Base-by-base conservation (phyloP, 2,888 invertebrate species). In the Machimus atricapillus region DNA sequence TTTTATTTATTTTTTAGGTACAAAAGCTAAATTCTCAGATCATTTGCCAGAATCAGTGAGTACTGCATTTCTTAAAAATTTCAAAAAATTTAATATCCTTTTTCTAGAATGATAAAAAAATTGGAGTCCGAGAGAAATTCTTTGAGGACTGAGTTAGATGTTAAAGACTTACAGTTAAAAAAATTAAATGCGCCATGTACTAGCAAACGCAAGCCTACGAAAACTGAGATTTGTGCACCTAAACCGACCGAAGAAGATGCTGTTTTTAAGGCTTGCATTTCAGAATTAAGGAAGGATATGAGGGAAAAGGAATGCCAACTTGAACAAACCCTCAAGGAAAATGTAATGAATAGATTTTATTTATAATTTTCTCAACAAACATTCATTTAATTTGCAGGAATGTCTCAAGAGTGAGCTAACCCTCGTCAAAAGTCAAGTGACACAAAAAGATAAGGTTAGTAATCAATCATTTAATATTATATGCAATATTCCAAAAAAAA, bases 391-490 rank as follows among this genome's bases (percentile, higher is more conserved):
- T 34, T 52, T 31, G 0, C 56, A 88, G 88, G 88, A 87, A 74
- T 85, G 43, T 16, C 82, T 88, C n/a, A 40, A 85, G 76, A 86
- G n/a, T 19, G 87, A 88, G 86, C 43, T 88, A 8, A 46, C 74
- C 12, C 1, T 56, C 7, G 43, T 58, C 9, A 88, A 87, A 56
- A 43, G 81, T 1, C 86, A 88, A 86, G 56, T 79, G 12, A 56
- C 31, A 4, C 85, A 87, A 73, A 87, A 86, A 85, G 88, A 88
- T 12, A 87, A 88, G 88, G 88, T 88, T 88, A 87, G 88, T 88
- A 88, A 14, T 37, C 43, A 46, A 81, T 34, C 14, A 43, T 27
- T 43, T 52, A 16, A 16, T 37, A 85, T 46, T 37, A 85, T 46
- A 56, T 81, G 82, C n/a, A 82, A 66, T 16, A 82, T 66, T 8